A percentile compares a stretch with the other conserved stretches of the same genome.
These are phyloP conservation scores for Capromys pilorides DNA, from an alignment of 2,797 vertebrate species.

Conservation along the genomic window DNA sequence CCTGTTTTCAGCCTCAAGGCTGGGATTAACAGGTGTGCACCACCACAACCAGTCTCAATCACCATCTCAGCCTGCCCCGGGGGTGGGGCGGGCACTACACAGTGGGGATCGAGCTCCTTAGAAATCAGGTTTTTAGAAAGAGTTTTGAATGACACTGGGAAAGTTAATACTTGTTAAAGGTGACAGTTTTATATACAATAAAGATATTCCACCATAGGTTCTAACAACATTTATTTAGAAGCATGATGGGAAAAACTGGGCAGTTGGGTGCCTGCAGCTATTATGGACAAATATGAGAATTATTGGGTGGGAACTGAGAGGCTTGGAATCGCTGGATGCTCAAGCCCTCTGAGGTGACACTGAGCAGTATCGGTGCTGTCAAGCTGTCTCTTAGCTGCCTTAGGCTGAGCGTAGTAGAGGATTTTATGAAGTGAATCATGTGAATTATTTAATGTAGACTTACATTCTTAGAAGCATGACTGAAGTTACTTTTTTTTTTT, in stretches of 20 bases:
- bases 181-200: background rate
- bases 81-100: too few species aligned
- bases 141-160: constrained; percentile 8
- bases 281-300: background rate
- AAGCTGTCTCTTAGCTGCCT: constrained; percentile 25
- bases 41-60: too few species aligned
- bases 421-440: constrained; percentile 50
- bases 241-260: background rate
- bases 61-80: too few species aligned
- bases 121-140: background rate
- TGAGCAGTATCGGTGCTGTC: constrained; percentile 21
- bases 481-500: constrained; percentile 63
- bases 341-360: constrained; percentile 18
- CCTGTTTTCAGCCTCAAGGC: too few species aligned
- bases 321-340: background rate
- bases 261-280: constrained; percentile 7
- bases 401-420: constrained; percentile 39
- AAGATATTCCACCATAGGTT: background rate
- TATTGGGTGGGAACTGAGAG: background rate
- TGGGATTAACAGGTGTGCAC: too few species aligned
- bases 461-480: constrained; percentile 14
- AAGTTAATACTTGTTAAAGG: constrained; percentile 49
- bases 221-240: constrained; percentile 53
- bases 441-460: constrained; percentile 33
- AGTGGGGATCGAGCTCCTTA: background rate